phyloP scores from a whole-genome alignment of 2,888 invertebrate species.

The Torymus aiolomorphi region DNA sequence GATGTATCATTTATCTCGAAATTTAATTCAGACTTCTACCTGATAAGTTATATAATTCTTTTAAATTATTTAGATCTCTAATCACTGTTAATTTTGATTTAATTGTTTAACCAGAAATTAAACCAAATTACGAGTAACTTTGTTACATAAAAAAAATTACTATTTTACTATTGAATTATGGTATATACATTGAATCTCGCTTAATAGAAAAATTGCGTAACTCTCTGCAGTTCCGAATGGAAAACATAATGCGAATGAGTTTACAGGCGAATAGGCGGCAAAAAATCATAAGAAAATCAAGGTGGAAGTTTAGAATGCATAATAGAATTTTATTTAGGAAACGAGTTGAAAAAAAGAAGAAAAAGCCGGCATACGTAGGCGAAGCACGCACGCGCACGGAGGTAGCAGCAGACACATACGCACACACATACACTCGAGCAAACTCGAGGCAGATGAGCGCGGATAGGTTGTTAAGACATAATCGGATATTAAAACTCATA shows the following conservation, averaged over 20 bases:
- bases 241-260: conserved; percentile 15
- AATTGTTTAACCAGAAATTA: too few relatives aligned
- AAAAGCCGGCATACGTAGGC: conserved; percentile 31
- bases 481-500: conserved; percentile 73
- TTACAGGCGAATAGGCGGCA: neutral
- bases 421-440: conserved; percentile 17
- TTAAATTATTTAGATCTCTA: neutral
- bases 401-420: too few relatives aligned
- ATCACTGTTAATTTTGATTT: too few relatives aligned
- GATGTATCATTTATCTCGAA: neutral
- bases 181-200: too few relatives aligned
- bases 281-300: conserved; percentile 27
- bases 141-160: too few relatives aligned
- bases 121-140: too few relatives aligned
- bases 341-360: conserved; percentile 6
- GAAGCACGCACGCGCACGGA: conserved; percentile 25
- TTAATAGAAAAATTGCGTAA: conserved; percentile 3
- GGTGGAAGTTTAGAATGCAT: neutral
- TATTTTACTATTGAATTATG: too few relatives aligned
- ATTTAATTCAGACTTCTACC: neutral
- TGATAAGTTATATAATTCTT: too few relatives aligned
- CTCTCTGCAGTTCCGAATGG: neutral
- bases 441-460: conserved; percentile 43
- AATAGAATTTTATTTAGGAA: conserved; percentile 47
- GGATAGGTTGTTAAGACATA: conserved; percentile 72